phyloP scores from a whole-genome alignment of 2,888 invertebrate genomes.

The Melipona bicolor region DNA sequence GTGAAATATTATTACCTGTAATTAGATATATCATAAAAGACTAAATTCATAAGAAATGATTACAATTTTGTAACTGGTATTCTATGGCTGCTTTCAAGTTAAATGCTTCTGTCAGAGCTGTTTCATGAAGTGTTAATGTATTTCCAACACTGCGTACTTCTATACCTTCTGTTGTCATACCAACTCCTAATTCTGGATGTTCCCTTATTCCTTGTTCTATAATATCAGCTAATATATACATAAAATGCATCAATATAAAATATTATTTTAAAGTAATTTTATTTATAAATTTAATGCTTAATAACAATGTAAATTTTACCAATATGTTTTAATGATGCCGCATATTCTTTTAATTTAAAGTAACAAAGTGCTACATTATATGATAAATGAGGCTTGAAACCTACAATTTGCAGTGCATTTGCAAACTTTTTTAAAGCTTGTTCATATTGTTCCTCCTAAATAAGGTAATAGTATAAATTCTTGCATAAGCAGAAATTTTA shows the following conservation, averaged over 20 bases:
- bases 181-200: slow-evolving; percentile 98
- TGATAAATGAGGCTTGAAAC: slow-evolving; percentile 95
- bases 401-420: slow-evolving; percentile 93
- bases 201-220: slow-evolving; percentile 98
- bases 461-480: slow-evolving; percentile 52
- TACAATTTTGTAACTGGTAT: slow-evolving; percentile 95
- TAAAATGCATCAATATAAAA: slow-evolving; percentile 21
- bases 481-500: background rate
- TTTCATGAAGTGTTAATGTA: slow-evolving; percentile 96
- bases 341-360: slow-evolving; percentile 96
- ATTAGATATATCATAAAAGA: background rate
- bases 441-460: slow-evolving; percentile 93
- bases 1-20: background rate
- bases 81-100: slow-evolving; percentile 99
- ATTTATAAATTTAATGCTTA: background rate
- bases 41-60: slow-evolving; percentile 58
- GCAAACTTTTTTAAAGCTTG: slow-evolving; percentile 96
- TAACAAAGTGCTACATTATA: slow-evolving; percentile 98
- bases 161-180: slow-evolving; percentile 97
- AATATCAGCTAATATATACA: slow-evolving; percentile 88
- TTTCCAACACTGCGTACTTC: slow-evolving; percentile 98
- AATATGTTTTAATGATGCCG: slow-evolving; percentile 96
- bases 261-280: slow-evolving; percentile 19
- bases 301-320: slow-evolving; percentile 85
- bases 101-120: slow-evolving; percentile 98